Percentiles rank a stretch among this genome's conserved stretches.
Evolutionary conservation across 2,888 invertebrate genomes (phyloP).

Genomic region (Clanis bilineata): DNA sequence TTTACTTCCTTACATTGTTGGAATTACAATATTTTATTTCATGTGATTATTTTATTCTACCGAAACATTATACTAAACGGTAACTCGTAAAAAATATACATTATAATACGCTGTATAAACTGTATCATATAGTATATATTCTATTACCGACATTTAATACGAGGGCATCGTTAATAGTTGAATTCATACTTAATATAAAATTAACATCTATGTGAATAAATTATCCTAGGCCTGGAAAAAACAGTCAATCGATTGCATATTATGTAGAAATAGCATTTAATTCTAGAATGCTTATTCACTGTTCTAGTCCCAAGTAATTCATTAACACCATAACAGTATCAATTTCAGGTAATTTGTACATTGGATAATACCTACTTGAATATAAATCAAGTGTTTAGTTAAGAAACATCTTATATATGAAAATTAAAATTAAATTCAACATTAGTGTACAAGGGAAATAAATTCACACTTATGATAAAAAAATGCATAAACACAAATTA

Average conservation of each 20-base stretch:
- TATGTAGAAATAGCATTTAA: not conserved
- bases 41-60: conserved; percentile 72
- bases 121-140: conserved; percentile 52
- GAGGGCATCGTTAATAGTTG: conserved; percentile 65
- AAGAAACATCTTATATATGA: not conserved
- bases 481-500: not conserved
- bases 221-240: conserved; percentile 70
- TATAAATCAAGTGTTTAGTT: not conserved
- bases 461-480: not conserved
- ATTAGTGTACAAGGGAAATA: not conserved
- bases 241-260: conserved; percentile 43
- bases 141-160: conserved; percentile 41
- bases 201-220: conserved; percentile 66
- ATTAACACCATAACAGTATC: conserved; percentile 4
- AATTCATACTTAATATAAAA: conserved; percentile 66
- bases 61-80: conserved; percentile 77
- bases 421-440: not conserved
- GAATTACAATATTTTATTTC: conserved; percentile 76
- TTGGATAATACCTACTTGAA: conserved; percentile 4
- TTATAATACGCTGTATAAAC: conserved; percentile 67
- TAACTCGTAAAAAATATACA: conserved; percentile 82
- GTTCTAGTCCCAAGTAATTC: conserved; percentile 4
- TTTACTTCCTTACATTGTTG: conserved; percentile 58
- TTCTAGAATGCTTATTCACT: not conserved
- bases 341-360: conserved; percentile 13